Percentiles rank a stretch among this genome's conserved stretches.
Conservation (phyloP, 2,113 vertebrate genomes). For the Tragulus kanchil region DNA sequence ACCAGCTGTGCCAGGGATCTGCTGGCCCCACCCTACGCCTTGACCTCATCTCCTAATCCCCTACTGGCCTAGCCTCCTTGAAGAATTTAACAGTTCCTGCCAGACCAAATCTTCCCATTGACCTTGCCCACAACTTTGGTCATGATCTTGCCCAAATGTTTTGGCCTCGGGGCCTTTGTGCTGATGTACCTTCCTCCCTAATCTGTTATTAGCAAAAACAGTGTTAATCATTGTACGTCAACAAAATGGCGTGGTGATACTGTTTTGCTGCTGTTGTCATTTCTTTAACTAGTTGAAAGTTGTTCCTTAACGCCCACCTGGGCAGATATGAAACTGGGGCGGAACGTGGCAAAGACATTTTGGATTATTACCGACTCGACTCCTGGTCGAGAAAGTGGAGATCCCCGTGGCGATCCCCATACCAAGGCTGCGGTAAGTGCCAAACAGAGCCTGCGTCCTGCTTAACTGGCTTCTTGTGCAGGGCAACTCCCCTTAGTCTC, state of each 20-base stretch:
- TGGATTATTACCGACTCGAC: slow-evolving; percentile 97
- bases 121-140: neutral
- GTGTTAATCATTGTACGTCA: neutral
- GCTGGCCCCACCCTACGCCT: neutral
- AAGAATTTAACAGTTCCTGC: neutral
- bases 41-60: neutral
- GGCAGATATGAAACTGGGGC: slow-evolving; percentile 97
- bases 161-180: slow-evolving; percentile 1
- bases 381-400: slow-evolving; percentile 89
- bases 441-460: neutral
- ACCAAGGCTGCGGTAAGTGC: slow-evolving; percentile 88
- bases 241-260: no score
- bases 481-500: neutral
- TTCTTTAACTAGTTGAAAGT: slow-evolving; percentile 35
- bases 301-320: slow-evolving; percentile 89
- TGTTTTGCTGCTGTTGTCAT: neutral
- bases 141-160: neutral
- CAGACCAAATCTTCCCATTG: slow-evolving; percentile 1
- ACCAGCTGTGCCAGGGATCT: neutral
- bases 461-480: neutral
- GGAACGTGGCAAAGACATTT: slow-evolving; percentile 97
- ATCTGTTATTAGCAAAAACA: neutral
- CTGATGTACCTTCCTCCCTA: neutral
- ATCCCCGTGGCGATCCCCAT: slow-evolving; percentile 83
- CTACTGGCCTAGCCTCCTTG: neutral